Conservation (phyloP, 2,113 vertebrate species). For the Chamaea fasciata region DNA sequence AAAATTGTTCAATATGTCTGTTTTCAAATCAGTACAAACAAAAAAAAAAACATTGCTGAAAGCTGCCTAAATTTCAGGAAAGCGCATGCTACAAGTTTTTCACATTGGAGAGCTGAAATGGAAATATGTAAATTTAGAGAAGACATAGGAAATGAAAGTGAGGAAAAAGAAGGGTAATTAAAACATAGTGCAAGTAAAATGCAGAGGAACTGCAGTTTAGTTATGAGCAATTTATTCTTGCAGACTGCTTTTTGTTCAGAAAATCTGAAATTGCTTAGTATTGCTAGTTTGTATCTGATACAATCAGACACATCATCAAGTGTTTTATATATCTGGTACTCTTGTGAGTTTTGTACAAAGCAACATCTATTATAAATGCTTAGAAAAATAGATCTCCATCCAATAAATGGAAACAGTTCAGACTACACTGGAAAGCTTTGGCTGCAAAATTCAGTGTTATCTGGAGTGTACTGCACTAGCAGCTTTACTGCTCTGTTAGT, state of each 20-base stretch:
- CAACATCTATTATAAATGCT: not conserved
- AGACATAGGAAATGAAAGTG: not conserved
- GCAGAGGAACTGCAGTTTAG: not conserved
- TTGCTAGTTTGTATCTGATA: not conserved
- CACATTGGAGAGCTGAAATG: not conserved
- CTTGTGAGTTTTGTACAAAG: not conserved
- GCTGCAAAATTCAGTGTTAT: not conserved
- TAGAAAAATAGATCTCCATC: not conserved
- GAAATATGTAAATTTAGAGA: not conserved
- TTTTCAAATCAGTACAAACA: not conserved
- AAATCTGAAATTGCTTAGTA: not conserved
- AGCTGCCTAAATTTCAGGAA: constrained; percentile 11
- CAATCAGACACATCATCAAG: not conserved
- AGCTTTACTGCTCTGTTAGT: not conserved
- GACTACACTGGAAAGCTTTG: not conserved
- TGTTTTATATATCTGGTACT: not conserved
- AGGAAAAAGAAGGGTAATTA: not conserved
- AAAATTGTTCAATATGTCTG: not conserved
- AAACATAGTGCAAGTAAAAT: not conserved
- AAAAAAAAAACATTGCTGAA: not conserved
- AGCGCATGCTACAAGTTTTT: not conserved
- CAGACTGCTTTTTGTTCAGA: not conserved
- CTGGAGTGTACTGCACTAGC: not conserved
- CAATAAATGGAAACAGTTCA: not conserved
- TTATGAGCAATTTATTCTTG: not conserved